These are phyloP conservation scores for Oophaga sylvatica DNA, from an alignment of 2,797 vertebrate genomes.

Conservation along the genomic window DNA sequence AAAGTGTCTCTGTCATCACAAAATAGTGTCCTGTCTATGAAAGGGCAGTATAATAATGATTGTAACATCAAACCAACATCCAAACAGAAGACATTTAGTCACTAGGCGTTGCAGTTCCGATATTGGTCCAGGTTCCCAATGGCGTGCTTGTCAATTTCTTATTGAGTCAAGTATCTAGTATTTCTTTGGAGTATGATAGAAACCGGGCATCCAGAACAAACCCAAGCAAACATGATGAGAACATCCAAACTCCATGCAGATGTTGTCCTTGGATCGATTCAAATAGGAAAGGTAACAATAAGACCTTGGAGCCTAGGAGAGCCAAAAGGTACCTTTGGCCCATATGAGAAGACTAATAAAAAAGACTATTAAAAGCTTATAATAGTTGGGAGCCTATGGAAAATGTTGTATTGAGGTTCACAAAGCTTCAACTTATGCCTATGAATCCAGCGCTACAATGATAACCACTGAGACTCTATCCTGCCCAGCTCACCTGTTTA, in stretches of 20 bases:
- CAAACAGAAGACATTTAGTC: too few species aligned
- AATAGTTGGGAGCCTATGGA: too few species aligned
- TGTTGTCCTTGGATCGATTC: background rate
- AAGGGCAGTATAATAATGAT: too few species aligned
- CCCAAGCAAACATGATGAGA: background rate
- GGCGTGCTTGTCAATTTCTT: background rate
- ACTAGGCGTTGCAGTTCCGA: background rate
- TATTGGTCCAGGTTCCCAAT: background rate
- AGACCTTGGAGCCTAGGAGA: too few species aligned
- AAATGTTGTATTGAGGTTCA: too few species aligned
- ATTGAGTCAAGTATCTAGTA: background rate
- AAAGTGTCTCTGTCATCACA: background rate
- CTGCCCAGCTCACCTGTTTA: background rate
- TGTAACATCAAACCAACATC: too few species aligned
- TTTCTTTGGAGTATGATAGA: background rate
- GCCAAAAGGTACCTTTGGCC: too few species aligned
- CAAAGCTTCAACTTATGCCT: too few species aligned
- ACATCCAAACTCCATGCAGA: background rate
- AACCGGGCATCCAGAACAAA: background rate
- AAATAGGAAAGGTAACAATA: background rate
- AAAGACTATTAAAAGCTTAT: too few species aligned
- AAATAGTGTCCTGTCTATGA: background rate
- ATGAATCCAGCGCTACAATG: background rate
- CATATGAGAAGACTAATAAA: too few species aligned
- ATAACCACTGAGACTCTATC: background rate